phyloP scores from a whole-genome alignment of 35 echinoderm and acorn worm species.

The Apostichopus japonicus region DNA sequence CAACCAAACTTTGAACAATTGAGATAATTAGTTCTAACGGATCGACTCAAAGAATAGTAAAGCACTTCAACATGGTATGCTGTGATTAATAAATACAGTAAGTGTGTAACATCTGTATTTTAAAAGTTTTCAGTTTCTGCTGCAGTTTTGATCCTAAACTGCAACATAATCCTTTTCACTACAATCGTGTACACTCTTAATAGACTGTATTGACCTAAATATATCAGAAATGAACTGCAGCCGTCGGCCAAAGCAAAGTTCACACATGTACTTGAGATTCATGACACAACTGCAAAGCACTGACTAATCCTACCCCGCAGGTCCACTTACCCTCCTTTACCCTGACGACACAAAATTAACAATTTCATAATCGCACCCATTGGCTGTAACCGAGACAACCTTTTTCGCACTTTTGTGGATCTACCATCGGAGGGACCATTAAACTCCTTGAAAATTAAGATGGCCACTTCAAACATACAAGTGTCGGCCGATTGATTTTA shows the following conservation, averaged over 20 bases:
- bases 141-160: neutral
- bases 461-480: slow-evolving; percentile 5
- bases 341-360: slow-evolving; percentile 26
- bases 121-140: neutral
- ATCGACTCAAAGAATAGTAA: too few species aligned
- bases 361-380: slow-evolving; percentile 15
- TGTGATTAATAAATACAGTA: too few species aligned
- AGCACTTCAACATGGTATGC: too few species aligned
- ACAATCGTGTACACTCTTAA: neutral
- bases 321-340: slow-evolving; percentile 40
- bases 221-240: neutral
- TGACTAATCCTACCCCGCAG: slow-evolving; percentile 33
- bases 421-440: neutral
- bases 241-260: neutral
- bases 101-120: too few species aligned
- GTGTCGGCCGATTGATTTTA: slow-evolving; percentile 31
- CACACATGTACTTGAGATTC: slow-evolving; percentile 17
- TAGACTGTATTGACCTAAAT: slow-evolving; percentile 18
- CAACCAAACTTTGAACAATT: too few species aligned
- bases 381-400: neutral
- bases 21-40: too few species aligned
- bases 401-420: slow-evolving; percentile 10
- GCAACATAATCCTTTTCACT: slow-evolving; percentile 1
- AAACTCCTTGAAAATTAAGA: slow-evolving; percentile 16
- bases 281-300: slow-evolving; percentile 14